Percentiles rank a stretch among this genome's conserved stretches.
Evolutionary conservation across 92 coral and sea anemone genomes (phyloP).

Genomic region (Zoanthus sociatus): DNA sequence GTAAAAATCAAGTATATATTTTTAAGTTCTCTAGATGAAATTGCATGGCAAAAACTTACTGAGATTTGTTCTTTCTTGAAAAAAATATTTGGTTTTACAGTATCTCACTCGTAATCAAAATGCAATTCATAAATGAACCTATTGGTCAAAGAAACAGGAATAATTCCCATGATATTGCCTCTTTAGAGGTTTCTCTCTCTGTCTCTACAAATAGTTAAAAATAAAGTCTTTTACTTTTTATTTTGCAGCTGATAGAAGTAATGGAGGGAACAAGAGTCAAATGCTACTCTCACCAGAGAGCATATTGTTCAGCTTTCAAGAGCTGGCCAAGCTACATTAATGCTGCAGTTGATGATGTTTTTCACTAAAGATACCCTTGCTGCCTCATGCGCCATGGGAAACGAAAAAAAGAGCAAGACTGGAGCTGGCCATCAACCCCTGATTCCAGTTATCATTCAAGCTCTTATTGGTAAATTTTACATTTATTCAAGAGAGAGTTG

Average conservation of each 20-base stretch:
- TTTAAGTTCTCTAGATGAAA: constrained; percentile 32
- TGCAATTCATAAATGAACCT: background rate
- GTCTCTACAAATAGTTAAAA: constrained; percentile 41
- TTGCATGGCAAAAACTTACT: constrained; percentile 32
- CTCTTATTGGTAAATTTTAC: constrained; percentile 41
- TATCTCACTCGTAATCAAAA: background rate
- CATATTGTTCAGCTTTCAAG: constrained; percentile 33
- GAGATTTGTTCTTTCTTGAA: constrained; percentile 31
- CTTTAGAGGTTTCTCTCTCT: constrained; percentile 1
- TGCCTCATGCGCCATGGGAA: constrained; percentile 24
- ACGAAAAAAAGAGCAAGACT: constrained; percentile 22
- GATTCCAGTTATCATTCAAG: constrained; percentile 19
- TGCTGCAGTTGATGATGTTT: constrained; percentile 24
- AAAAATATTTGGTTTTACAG: background rate
- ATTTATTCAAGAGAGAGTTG: background rate
- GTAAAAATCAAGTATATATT: constrained; percentile 25
- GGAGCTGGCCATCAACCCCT: constrained; percentile 2
- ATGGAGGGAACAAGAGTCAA: constrained; percentile 27
- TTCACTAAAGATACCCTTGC: constrained; percentile 32
- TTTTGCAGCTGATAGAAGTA: constrained; percentile 40
- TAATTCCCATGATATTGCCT: constrained; percentile 8
- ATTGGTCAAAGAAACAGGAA: background rate
- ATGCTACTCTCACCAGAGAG: constrained; percentile 44
- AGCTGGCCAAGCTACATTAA: constrained; percentile 30
- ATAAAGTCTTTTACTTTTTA: background rate